These are phyloP conservation scores for Trilocha varians DNA, from an alignment of 2,888 invertebrate species.

Conservation along the genomic window DNA sequence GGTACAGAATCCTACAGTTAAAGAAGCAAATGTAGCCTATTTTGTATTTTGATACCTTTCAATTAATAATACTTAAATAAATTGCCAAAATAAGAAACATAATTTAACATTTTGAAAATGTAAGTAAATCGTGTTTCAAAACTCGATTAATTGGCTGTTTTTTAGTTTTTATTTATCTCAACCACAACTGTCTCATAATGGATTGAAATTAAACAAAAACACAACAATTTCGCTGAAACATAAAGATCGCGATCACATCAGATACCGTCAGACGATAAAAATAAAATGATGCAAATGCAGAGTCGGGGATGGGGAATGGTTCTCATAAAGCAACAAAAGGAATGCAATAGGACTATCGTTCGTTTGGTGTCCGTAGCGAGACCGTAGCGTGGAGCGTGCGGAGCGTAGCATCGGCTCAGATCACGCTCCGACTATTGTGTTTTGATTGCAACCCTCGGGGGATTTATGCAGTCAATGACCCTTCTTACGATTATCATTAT, in stretches of 20 bases:
- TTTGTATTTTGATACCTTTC: no score
- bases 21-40: no score
- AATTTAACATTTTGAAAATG: no score
- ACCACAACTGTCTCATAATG: no score
- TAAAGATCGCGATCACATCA: no score
- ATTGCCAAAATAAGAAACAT: no score
- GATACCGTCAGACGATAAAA: conserved; percentile 43
- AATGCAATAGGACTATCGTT: conserved; percentile 52
- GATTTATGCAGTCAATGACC: conserved; percentile 27
- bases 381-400: conserved; percentile 27
- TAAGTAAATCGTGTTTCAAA: no score
- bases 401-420: conserved; percentile 27
- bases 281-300: conserved; percentile 60
- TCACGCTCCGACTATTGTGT: conserved; percentile 37
- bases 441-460: conserved; percentile 46
- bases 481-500: background rate
- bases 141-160: no score
- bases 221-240: no score
- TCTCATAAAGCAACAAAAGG: conserved; percentile 64
- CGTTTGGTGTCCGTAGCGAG: conserved; percentile 44
- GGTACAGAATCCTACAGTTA: no score
- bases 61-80: no score
- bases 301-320: conserved; percentile 50
- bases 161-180: no score
- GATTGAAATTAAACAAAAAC: conserved; percentile 10